These are phyloP conservation scores for Otis tarda DNA, from an alignment of 2,113 vertebrate species.

Conservation along the genomic window DNA sequence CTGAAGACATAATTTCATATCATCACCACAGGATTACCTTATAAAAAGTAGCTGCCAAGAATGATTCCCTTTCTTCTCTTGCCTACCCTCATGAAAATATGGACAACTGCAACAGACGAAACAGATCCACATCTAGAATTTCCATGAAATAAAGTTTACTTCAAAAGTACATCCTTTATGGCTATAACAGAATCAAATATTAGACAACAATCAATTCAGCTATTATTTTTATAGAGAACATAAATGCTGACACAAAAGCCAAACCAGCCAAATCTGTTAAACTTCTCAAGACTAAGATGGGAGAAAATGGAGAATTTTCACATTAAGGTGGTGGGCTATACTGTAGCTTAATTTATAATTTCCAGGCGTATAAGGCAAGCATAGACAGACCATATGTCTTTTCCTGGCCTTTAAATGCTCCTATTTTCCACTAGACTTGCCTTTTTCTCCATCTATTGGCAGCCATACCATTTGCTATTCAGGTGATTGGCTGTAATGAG, in stretches of 20 bases:
- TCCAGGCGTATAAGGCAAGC: slow-evolving; percentile 65
- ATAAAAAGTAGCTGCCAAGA: slow-evolving; percentile 6
- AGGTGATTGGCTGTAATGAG: slow-evolving; percentile 71
- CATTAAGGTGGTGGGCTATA: slow-evolving; percentile 58
- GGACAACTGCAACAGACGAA: slow-evolving; percentile 48
- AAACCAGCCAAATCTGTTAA: neutral
- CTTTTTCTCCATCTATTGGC: slow-evolving; percentile 71
- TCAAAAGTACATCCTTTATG: neutral
- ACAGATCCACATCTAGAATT: slow-evolving; percentile 40
- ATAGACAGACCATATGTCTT: slow-evolving; percentile 71
- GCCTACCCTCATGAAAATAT: neutral
- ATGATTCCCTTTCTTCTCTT: slow-evolving; percentile 36
- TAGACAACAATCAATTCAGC: neutral
- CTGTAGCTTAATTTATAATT: slow-evolving; percentile 67
- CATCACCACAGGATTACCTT: neutral
- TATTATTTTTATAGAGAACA: neutral
- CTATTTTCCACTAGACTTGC: slow-evolving; percentile 74
- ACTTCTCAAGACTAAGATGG: slow-evolving; percentile 17
- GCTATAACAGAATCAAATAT: neutral
- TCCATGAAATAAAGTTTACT: neutral
- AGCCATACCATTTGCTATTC: slow-evolving; percentile 70
- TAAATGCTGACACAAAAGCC: neutral
- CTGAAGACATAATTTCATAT: neutral
- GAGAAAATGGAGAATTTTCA: slow-evolving; percentile 24
- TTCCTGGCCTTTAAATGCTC: slow-evolving; percentile 71